Conservation (phyloP, 2,113 vertebrate species). For the Echinops telfairi region DNA sequence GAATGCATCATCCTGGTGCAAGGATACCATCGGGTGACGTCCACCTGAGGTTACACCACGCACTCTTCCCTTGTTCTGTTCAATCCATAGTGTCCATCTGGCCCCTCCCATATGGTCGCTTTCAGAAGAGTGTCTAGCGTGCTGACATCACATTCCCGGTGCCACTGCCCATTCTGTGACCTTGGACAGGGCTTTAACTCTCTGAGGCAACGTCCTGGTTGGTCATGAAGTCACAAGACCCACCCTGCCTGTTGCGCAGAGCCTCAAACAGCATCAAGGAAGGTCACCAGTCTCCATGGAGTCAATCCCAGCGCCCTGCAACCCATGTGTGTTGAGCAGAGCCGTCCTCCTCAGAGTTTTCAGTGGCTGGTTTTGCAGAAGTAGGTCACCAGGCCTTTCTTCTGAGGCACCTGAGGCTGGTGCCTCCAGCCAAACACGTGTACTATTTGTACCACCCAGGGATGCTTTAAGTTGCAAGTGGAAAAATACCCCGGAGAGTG, state of each 20-base stretch:
- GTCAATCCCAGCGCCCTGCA: not conserved
- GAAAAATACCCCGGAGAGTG: too few relatives aligned
- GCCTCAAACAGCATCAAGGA: not conserved
- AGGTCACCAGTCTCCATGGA: not conserved
- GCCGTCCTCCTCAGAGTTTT: not conserved
- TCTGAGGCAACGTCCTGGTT: not conserved
- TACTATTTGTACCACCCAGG: too few relatives aligned
- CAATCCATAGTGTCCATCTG: not conserved
- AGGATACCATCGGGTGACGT: too few relatives aligned
- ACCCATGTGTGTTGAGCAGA: not conserved
- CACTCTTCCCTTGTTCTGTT: not conserved
- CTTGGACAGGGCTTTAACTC: too few relatives aligned
- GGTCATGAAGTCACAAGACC: not conserved
- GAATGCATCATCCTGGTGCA: too few relatives aligned
- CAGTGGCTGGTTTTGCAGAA: not conserved
- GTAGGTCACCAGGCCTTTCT: too few relatives aligned
- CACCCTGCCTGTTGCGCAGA: not conserved
- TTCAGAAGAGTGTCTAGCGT: conserved; percentile 6
- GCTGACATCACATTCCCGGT: not conserved
- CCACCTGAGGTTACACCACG: too few relatives aligned
- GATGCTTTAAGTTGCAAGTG: too few relatives aligned
- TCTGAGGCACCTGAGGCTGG: too few relatives aligned
- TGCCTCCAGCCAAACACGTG: too few relatives aligned
- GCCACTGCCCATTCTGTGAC: not conserved
- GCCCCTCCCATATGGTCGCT: not conserved